These are phyloP conservation scores for Tetrax tetrax DNA, from an alignment of 2,113 vertebrate species.

Conservation along the genomic window DNA sequence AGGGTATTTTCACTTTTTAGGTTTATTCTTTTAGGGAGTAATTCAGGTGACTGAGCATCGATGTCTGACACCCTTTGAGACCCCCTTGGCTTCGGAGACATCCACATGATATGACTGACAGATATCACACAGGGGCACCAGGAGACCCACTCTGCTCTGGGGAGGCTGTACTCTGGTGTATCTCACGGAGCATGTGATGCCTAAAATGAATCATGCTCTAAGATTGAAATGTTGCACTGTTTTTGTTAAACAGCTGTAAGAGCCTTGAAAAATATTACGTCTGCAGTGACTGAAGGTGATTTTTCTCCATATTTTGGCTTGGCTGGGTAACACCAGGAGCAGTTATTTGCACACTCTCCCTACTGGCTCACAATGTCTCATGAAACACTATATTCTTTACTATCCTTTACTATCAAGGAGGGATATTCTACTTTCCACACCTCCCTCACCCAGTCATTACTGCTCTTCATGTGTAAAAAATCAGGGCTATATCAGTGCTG, in stretches of 20 bases:
- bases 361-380: neutral
- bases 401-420: neutral
- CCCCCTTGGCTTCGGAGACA: neutral
- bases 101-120: neutral
- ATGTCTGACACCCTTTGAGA: neutral
- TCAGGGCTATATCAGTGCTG: neutral
- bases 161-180: neutral
- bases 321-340: neutral
- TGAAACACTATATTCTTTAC: neutral
- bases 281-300: neutral
- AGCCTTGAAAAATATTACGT: neutral
- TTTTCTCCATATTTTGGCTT: neutral
- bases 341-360: neutral
- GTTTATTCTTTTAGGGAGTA: neutral
- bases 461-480: neutral
- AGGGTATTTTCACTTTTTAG: neutral
- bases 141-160: neutral
- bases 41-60: neutral
- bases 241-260: neutral
- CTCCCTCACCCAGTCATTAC: neutral
- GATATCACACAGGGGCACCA: neutral
- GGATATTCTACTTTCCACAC: neutral
- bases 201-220: rapidly evolving
- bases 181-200: neutral
- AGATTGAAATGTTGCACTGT: neutral